These are phyloP conservation scores for Cataglyphis albicans DNA, from an alignment of 2,888 invertebrate species.

Conservation along the genomic window DNA sequence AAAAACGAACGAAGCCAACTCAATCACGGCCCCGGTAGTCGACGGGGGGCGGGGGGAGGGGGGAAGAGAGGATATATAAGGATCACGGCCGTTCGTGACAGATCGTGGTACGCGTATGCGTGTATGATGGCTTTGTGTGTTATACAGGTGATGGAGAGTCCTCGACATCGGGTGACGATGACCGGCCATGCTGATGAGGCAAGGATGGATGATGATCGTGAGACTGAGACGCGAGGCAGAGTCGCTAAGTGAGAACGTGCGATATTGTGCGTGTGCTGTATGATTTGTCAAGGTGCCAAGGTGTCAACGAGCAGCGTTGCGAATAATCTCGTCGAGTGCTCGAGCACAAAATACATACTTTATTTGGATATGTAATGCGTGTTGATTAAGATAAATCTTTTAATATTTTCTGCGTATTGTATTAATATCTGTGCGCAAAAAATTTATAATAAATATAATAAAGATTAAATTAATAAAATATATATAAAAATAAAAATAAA, in stretches of 20 bases:
- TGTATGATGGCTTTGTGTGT: constrained; percentile 23
- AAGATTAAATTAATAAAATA: not conserved
- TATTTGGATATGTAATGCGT: not conserved
- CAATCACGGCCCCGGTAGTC: constrained; percentile 82
- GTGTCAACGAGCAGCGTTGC: constrained; percentile 51
- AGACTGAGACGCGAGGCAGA: constrained; percentile 35
- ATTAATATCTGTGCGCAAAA: not conserved
- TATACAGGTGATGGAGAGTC: constrained; percentile 53
- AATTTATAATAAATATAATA: not conserved
- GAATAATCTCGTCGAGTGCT: constrained; percentile 20
- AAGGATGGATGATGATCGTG: constrained; percentile 62
- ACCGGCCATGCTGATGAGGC: constrained; percentile 65
- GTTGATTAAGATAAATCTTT: constrained; percentile 13
- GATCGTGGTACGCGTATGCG: constrained; percentile 37
- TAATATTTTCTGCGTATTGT: not conserved
- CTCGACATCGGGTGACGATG: constrained; percentile 62
- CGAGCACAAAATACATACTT: not conserved
- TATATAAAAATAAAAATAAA: not conserved
- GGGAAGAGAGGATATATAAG: constrained; percentile 6
- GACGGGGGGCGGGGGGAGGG: constrained; percentile 61
- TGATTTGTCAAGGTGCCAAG: constrained; percentile 41
- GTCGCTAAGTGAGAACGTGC: constrained; percentile 49
- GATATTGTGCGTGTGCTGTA: constrained; percentile 46
- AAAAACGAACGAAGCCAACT: constrained; percentile 86
- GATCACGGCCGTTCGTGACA: constrained; percentile 64